phyloP scores from a whole-genome alignment of 2,888 invertebrate genomes.

The Morpho deidamia region DNA sequence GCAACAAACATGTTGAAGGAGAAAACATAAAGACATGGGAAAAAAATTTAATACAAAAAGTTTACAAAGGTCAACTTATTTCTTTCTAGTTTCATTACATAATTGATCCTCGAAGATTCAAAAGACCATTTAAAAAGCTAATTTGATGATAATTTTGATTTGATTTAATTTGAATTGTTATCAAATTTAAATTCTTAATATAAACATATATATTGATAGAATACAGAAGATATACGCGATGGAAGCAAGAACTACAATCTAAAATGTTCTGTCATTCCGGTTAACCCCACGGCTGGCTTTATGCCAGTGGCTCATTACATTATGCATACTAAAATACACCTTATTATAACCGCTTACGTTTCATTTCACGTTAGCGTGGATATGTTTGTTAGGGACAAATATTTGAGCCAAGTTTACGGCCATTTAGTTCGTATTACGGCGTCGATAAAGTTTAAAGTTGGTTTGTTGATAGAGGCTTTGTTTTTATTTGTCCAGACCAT shows the following conservation, averaged over 20 bases:
- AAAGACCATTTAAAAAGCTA: no score
- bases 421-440: slow-evolving; percentile 18
- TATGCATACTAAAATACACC: neutral
- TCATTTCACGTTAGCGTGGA: neutral
- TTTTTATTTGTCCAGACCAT: slow-evolving; percentile 14
- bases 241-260: neutral
- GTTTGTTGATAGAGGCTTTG: slow-evolving; percentile 12
- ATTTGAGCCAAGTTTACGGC: slow-evolving; percentile 17
- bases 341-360: neutral
- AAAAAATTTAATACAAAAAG: no score
- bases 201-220: no score
- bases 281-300: slow-evolving; percentile 14
- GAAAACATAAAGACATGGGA: no score
- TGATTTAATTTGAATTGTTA: no score
- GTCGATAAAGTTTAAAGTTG: slow-evolving; percentile 16
- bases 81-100: no score
- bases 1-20: no score
- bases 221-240: no score
- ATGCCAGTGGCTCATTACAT: slow-evolving; percentile 6
- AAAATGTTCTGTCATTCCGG: slow-evolving; percentile 1
- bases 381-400: slow-evolving; percentile 7
- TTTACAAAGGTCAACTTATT: no score
- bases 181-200: no score
- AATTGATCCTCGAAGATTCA: no score
- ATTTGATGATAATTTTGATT: no score